Evolutionary conservation across 2,888 invertebrate genomes (phyloP).

Genomic region (Blastobasis lacticolella): DNA sequence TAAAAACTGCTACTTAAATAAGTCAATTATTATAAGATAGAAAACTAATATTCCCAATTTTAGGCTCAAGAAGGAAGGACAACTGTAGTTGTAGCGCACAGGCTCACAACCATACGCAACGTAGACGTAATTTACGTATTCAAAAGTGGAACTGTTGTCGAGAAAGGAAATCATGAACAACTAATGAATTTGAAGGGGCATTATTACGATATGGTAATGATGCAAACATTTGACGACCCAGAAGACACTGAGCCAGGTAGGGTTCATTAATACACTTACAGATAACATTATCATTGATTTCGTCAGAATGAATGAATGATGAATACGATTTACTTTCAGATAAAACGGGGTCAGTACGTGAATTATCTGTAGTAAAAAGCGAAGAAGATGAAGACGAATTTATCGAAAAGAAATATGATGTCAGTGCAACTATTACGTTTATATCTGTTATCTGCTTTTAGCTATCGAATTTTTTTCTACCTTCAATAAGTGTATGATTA

Average conservation of each 20-base stretch:
- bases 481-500: background rate
- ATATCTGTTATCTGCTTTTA: too few relatives aligned
- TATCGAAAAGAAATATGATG: constrained; percentile 24
- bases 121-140: constrained; percentile 84
- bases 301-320: background rate
- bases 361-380: constrained; percentile 37
- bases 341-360: constrained; percentile 29
- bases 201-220: constrained; percentile 81
- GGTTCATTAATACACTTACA: too few relatives aligned
- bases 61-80: constrained; percentile 83
- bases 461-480: too few relatives aligned
- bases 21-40: background rate
- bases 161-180: constrained; percentile 80
- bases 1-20: background rate
- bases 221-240: constrained; percentile 70
- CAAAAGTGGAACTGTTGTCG: constrained; percentile 78
- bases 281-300: too few relatives aligned
- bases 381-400: constrained; percentile 40
- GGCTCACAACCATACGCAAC: constrained; percentile 81
- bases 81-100: constrained; percentile 86
- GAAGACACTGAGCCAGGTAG: background rate
- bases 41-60: background rate
- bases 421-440: constrained; percentile 7
- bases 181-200: constrained; percentile 78
- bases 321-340: constrained; percentile 24